These are phyloP conservation scores for Xestia rhomboidea DNA, from an alignment of 2,888 invertebrate genomes.

Conservation along the genomic window DNA sequence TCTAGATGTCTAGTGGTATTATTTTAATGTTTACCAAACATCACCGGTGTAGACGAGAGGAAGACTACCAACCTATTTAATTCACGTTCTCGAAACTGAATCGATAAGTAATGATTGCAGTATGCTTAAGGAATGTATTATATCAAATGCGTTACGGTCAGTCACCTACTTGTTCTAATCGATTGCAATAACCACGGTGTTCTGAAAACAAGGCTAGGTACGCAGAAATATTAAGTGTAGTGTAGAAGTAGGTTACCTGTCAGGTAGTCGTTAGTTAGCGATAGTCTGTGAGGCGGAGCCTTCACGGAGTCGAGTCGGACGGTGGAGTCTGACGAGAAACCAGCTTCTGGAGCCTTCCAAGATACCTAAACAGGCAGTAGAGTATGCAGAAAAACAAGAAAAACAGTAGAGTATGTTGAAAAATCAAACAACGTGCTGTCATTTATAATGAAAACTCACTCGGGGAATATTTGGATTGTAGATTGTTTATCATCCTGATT, in stretches of 20 bases:
- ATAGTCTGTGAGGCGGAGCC: conserved; percentile 85
- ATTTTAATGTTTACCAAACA: not conserved
- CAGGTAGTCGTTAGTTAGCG: conserved; percentile 89
- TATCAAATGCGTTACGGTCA: conserved; percentile 52
- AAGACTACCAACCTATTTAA: conserved; percentile 18
- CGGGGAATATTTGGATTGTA: not conserved
- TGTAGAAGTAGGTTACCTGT: conserved; percentile 76
- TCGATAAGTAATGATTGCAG: conserved; percentile 46
- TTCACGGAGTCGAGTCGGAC: conserved; percentile 82
- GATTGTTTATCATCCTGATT: not conserved
- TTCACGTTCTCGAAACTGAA: conserved; percentile 37
- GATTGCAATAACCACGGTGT: conserved; percentile 23
- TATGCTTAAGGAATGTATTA: conserved; percentile 39
- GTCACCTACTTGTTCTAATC: conserved; percentile 50
- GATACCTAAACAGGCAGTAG: conserved; percentile 77
- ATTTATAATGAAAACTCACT: not conserved
- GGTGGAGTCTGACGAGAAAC: conserved; percentile 85
- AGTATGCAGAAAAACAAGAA: not conserved
- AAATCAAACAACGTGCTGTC: no score
- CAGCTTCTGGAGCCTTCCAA: conserved; percentile 88
- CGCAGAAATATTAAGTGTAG: conserved; percentile 14
- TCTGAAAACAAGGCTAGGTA: conserved; percentile 15
- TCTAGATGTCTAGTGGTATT: not conserved
- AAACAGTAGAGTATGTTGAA: not conserved
- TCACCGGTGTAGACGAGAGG: not conserved